Conservation (phyloP, 2,797 vertebrate species). For the Meda fulgida region DNA sequence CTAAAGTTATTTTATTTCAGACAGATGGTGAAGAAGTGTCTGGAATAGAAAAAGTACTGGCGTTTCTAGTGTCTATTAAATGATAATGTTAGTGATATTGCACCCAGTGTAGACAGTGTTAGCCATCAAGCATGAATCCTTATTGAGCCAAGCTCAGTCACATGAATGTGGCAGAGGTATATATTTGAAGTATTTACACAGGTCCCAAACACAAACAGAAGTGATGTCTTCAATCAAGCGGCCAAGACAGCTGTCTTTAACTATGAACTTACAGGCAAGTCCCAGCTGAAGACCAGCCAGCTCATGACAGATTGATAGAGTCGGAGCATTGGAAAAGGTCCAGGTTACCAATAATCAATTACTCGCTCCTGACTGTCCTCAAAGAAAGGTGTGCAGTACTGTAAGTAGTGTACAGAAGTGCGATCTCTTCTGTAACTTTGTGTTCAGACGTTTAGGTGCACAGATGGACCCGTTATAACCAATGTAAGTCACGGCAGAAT, state of each 20-base stretch:
- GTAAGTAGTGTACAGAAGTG: constrained; percentile 59
- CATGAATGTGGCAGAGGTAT: constrained; percentile 46
- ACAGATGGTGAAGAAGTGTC: background rate
- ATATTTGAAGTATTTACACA: constrained; percentile 15
- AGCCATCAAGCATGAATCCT: background rate
- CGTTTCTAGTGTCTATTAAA: background rate
- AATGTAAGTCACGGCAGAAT: constrained; percentile 11
- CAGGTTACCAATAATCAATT: constrained; percentile 70
- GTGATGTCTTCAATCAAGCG: constrained; percentile 63
- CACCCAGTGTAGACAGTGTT: constrained; percentile 35
- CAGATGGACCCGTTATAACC: constrained; percentile 20
- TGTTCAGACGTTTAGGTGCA: constrained; percentile 14
- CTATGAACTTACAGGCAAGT: constrained; percentile 66
- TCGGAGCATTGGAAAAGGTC: constrained; percentile 57
- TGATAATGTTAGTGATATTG: background rate
- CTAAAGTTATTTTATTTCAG: background rate
- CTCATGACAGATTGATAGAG: constrained; percentile 71
- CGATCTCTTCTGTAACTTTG: constrained; percentile 11
- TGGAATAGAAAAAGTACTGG: background rate
- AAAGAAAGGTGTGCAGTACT: constrained; percentile 53
- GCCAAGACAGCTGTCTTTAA: constrained; percentile 59
- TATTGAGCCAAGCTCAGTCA: constrained; percentile 4
- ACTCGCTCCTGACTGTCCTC: constrained; percentile 50
- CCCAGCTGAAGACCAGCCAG: constrained; percentile 63
- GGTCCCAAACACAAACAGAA: constrained; percentile 57